Percentiles rank a stretch among this genome's conserved stretches.
Conservation (phyloP, 1,140 invertebrate species). For the Habropoda laboriosa region DNA sequence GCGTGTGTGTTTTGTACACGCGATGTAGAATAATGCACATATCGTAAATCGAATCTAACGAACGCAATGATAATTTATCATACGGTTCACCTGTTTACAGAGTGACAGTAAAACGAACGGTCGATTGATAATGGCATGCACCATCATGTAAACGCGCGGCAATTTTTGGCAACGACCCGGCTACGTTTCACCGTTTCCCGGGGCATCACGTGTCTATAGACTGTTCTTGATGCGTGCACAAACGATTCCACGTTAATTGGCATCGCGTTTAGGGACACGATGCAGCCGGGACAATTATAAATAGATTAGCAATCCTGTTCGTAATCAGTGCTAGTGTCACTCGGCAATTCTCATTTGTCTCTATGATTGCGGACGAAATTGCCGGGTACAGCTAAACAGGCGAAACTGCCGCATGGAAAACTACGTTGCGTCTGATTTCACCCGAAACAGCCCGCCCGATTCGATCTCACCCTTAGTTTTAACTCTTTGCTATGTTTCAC, state of each 20-base stretch:
- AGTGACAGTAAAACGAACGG: background rate
- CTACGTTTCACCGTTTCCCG: background rate
- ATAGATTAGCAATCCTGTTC: conserved; percentile 67
- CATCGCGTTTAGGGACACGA: conserved; percentile 53
- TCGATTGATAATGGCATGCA: background rate
- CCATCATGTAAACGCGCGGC: background rate
- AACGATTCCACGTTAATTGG: conserved; percentile 70
- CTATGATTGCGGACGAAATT: conserved; percentile 40
- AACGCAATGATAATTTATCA: background rate
- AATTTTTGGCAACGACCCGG: conserved; percentile 9
- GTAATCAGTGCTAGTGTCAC: conserved; percentile 59
- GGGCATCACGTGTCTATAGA: background rate
- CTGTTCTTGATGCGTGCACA: background rate
- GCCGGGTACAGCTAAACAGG: background rate
- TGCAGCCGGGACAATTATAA: conserved; percentile 67
- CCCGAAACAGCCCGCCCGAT: background rate
- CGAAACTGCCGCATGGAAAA: conserved; percentile 8
- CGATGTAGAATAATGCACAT: no score
- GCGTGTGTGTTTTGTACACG: no score
- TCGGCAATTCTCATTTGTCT: conserved; percentile 46
- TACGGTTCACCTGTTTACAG: background rate
- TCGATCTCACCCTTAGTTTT: conserved; percentile 12
- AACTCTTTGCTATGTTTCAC: no score
- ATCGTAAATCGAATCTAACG: no score
- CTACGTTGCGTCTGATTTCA: conserved; percentile 12